Evolutionary conservation across 2,888 invertebrate genomes (phyloP), one percentile per base, ranked within the genome.

Genomic region (Cecidostiba fungosa): DNA sequence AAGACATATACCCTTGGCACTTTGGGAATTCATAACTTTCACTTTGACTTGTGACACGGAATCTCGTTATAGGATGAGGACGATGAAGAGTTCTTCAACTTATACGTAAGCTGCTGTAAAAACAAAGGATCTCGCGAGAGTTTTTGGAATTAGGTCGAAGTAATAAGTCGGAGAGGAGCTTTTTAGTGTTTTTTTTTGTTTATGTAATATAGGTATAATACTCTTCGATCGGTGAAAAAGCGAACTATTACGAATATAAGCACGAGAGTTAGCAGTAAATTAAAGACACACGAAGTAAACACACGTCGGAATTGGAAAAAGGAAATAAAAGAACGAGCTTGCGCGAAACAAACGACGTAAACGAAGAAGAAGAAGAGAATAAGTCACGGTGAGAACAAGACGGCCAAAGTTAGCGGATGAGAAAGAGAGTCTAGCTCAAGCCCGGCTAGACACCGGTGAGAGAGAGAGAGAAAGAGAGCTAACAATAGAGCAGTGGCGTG

Each of bases 311-410:
- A 6, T 1, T 3, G 12, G 16, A 16, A 14, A 16, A 14, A 32
- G 6, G 5, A 32, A 69, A 32, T 1, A 32, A 69, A 32, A 29
- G 14, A 59, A n/a, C 19, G 23, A 66, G 29, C 23, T 12, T n/a
- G 66, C 23, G 29, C 16, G 36, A 36, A 36, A 70, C 70, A 36
- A 36, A 36, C 36, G 32, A n/a, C 32, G 39, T n/a, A 73, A 29
- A 12, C 16, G 59, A 50, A 19, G 59, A 23, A n/a, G 59, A 50
- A 19, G 59, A 23, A n/a, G 39, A 47, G 82, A 66, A n/a, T 50
- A 36, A 69, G 50, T 66, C 43, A 59, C 32, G 72, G 16, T 76
- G 85, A 85, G 50, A 79, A 74, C 87, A 78, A 77, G 76, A 47
- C 26, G 47, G 54, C 19, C 54, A 59, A 59, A 59, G 54, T 23